Evolutionary conservation across 2,113 vertebrate species (phyloP), one percentile per base, ranked within the genome.

Genomic region (Syngnathus scovelli): DNA sequence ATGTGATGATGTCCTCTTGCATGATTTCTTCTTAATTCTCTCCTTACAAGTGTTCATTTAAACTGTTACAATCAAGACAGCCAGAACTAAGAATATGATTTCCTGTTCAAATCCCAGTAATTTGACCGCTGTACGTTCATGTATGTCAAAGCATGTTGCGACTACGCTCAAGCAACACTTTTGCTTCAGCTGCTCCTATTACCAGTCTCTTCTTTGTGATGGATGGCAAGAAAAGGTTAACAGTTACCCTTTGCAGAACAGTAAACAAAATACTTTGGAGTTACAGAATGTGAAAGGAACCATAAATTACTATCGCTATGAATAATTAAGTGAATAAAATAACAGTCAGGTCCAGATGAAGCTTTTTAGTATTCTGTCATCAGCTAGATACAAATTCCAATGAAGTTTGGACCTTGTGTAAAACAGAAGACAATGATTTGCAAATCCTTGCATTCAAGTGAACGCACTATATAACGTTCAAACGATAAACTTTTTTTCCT

Each of bases 1-100:
- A 80, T 87, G 83, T 79, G 81, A 85, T 81, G 82, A 81, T 75
- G 82, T 83, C 80, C 71, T 69, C 66, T 70, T 68, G 77, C 71
- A 75, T 69, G 81, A 80, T 77, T 67, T 78, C 64, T 78, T 63
- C 69, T 69, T 74, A 46, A 46, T 73, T 72, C 66, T 48, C 48
- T 67, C 58, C 58, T 66, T 77, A 80, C 33, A 21, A 46, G 74
- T 52, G 44, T 61, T 72, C 73, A 79, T 74, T 23, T 61, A 61
- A 61, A 80, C 79, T 77, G 78, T 80, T 79, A 56, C 64, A 44
- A 68, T 59, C 48, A 48, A 66, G 63, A 67, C 41, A 70, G 77
- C 52, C 72, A 48, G 65, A 75, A 78, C 76, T 68, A 80, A 80
- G 77, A 69, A 77, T 33, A 33, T 33, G 27, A 33, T 33, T 66